phyloP scores from a whole-genome alignment of 2,888 invertebrate genomes.

The Cerastoderma edule region DNA sequence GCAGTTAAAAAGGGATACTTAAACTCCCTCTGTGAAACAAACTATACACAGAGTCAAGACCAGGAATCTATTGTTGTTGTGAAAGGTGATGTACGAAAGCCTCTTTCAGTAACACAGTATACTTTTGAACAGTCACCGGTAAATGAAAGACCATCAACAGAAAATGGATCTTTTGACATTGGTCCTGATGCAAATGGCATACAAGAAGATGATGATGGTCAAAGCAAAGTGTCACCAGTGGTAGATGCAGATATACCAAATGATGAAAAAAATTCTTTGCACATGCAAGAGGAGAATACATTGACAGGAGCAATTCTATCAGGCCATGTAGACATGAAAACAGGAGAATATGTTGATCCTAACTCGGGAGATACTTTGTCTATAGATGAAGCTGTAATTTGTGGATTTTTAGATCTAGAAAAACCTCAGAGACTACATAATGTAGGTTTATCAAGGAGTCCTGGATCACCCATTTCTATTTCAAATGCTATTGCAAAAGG shows the following conservation, averaged over 20 bases:
- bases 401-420: constrained; percentile 87
- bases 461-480: constrained; percentile 85
- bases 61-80: constrained; percentile 74
- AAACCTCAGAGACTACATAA: constrained; percentile 46
- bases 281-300: constrained; percentile 2
- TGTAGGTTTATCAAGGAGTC: constrained; percentile 35
- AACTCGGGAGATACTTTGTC: constrained; percentile 91
- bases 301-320: constrained; percentile 68
- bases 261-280: not conserved
- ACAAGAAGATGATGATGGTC: not conserved
- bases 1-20: constrained; percentile 86
- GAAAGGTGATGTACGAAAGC: constrained; percentile 63
- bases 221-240: too few relatives aligned
- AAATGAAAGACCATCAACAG: not conserved
- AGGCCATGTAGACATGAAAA: constrained; percentile 79
- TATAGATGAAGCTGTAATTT: constrained; percentile 92
- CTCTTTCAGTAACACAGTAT: constrained; percentile 31
- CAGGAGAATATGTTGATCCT: constrained; percentile 92
- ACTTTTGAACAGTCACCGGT: constrained; percentile 4
- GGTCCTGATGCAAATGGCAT: not conserved
- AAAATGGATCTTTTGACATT: not conserved
- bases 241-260: too few relatives aligned
- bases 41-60: constrained; percentile 40
- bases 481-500: constrained; percentile 95
- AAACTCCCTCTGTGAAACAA: constrained; percentile 81